Conservation (phyloP, 2,113 vertebrate genomes). For the Tachycineta bicolor region DNA sequence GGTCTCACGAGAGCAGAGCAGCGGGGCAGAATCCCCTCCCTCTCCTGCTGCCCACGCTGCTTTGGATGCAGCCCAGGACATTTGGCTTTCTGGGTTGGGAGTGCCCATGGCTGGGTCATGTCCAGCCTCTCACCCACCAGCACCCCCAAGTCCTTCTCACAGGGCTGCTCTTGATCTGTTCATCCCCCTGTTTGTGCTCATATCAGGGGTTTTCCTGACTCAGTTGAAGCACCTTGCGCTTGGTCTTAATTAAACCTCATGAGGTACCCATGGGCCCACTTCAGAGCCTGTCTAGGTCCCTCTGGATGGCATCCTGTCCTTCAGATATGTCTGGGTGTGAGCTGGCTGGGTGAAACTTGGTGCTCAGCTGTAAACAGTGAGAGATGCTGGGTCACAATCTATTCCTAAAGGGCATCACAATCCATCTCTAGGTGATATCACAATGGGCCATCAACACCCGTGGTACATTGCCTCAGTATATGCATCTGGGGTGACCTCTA, state of each 20-base stretch:
- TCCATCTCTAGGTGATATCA: neutral
- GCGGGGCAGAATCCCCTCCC: neutral
- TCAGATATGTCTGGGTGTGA: neutral
- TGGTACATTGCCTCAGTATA: fast-evolving
- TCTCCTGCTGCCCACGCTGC: neutral
- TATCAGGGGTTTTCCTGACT: fast-evolving
- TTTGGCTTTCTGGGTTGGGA: neutral
- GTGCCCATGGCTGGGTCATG: neutral
- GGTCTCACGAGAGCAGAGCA: neutral
- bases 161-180: fast-evolving
- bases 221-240: neutral
- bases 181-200: fast-evolving
- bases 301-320: neutral
- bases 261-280: neutral
- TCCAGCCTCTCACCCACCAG: neutral
- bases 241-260: neutral
- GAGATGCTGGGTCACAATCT: neutral
- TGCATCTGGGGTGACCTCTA: neutral
- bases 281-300: neutral
- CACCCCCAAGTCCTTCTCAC: neutral
- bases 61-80: neutral
- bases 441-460: neutral
- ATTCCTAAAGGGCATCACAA: neutral
- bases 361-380: neutral
- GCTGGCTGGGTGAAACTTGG: neutral